Base-by-base conservation (phyloP, 2,888 invertebrate species). In the Mylabris sibirica region DNA sequence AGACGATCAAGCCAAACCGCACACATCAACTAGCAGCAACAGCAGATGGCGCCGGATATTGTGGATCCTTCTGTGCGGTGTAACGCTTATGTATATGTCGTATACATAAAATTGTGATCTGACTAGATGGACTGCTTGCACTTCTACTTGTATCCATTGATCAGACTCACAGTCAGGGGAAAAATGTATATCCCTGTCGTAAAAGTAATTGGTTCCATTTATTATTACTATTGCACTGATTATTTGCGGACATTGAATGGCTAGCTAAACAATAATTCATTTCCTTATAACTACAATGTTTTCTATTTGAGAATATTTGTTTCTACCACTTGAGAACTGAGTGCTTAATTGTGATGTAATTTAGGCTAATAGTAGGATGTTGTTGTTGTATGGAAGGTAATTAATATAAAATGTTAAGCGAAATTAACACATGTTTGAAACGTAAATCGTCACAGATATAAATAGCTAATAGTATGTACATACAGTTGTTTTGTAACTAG, bases 1-100 rank as follows among this genome's bases (percentile, higher is more conserved):
- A 74, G 77, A 68, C 67, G 71, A 70, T 60, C 71, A 70, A 72
- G 75, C 75, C 77, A 70, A 72, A 75, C 75, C 77, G 76, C 76
- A 76, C 76, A 76, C 76, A 78, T 76, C 75, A 74, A 71, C 66
- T 69, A 72, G 78, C n/a, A n/a, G n/a, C n/a, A 30, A 8, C 30
- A 30, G 30, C 83, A 83, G 81, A 83, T 83, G 82, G 80, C 81
- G 82, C 76, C 80, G 81, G 82, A 81, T 81, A 81, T 82, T 82
- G 81, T 80, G 78, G 75, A 76, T 77, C 74, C 65, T 44, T n/a
- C n/a, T 44, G 71, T 70, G 74, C 9, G 76, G 76, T 72, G 76
- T 75, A 77, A 77, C 78, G 79, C 75, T 17, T 17, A 44, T 44
- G 77, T 78, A 77, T 77, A 78, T 76, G 77, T 73, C 53, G 75